Evolutionary conservation across 2,113 vertebrate species (phyloP), one percentile per base, ranked within the genome.

Genomic region (Furnarius figulus): DNA sequence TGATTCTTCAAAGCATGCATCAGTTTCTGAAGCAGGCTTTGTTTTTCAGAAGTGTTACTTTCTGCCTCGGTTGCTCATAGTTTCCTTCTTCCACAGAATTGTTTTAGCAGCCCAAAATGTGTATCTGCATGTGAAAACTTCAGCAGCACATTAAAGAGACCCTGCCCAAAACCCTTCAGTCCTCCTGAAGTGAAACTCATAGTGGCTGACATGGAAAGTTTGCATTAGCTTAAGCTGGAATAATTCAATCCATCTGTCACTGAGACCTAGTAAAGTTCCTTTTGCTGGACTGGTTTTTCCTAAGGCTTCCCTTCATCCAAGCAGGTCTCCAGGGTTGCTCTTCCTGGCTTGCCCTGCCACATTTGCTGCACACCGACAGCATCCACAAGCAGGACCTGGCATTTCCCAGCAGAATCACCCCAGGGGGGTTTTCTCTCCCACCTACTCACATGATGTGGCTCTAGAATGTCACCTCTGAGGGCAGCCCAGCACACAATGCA

Each of bases 51-150:
- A 90, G 76, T 78, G 80, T 72, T 68, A 42, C 88, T 91, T 91
- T 73, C 87, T 78, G 61, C 91, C 68, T 89, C 22, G 23, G 46
- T 74, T 92, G 59, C 75, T 96, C 96, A 90, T 67, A 88, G 72
- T 97, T 94, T 97, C 84, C 84, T 53, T 71, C 73, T 89, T 93
- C 86, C 75, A 89, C 9, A 68, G 73, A 62, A 93, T 87, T 92
- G 40, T 95, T 95, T 89, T 85, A 94, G 89, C 96, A 96, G 84
- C 90, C 72, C 86, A 47, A 84, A 93, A 89, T 63, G 33, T 1
- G 1, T 50, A 85, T 89, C 68, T 92, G 56, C 73, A 77, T 52
- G 53, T 90, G 91, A 76, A 91, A 40, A 53, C 62, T 75, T 85
- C 68, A 92, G 91, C 84, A 80, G 85, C 73, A 89, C 0, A 0